phyloP scores from a whole-genome alignment of 2,888 invertebrate genomes.

The Stomorhina lunata region DNA sequence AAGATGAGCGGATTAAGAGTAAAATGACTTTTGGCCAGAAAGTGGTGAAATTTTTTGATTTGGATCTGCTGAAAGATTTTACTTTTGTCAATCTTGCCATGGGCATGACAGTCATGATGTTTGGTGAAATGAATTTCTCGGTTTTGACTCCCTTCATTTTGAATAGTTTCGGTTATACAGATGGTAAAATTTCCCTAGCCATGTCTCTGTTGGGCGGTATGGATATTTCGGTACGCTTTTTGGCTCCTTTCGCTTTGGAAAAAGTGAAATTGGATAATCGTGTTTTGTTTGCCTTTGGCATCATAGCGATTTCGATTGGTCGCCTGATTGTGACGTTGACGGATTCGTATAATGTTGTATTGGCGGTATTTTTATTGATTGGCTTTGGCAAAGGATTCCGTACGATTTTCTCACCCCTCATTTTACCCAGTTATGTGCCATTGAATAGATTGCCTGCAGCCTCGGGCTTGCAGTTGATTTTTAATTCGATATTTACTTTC shows the following conservation, averaged over 20 bases:
- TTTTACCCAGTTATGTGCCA: slow-evolving; percentile 87
- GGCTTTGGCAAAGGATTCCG: slow-evolving; percentile 87
- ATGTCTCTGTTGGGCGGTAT: slow-evolving; percentile 86
- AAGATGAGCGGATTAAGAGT: slow-evolving; percentile 75
- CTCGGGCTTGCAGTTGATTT: slow-evolving; percentile 85
- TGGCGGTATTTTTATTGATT: slow-evolving; percentile 83
- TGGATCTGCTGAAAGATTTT: slow-evolving; percentile 85
- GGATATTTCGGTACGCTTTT: slow-evolving; percentile 84
- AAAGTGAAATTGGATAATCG: slow-evolving; percentile 86
- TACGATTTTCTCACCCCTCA: slow-evolving; percentile 87
- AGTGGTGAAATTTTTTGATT: slow-evolving; percentile 85
- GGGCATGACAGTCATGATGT: slow-evolving; percentile 87
- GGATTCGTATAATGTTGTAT: slow-evolving; percentile 81
- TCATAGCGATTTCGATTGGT: slow-evolving; percentile 81
- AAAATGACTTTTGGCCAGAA: slow-evolving; percentile 82
- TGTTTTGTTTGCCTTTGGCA: slow-evolving; percentile 85
- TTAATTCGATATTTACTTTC: slow-evolving; percentile 84
- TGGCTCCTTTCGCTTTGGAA: slow-evolving; percentile 85
- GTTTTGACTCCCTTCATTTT: slow-evolving; percentile 87
- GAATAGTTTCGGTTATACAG: slow-evolving; percentile 83
- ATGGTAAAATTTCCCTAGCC: slow-evolving; percentile 83
- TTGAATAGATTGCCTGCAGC: slow-evolving; percentile 86
- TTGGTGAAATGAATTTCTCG: slow-evolving; percentile 87
- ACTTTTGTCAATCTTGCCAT: slow-evolving; percentile 86
- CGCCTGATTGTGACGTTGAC: slow-evolving; percentile 79